A percentile compares a stretch with the other conserved stretches of the same genome.
phyloP scores from a whole-genome alignment of 2,888 invertebrate genomes.

The Drosophila hamatofila region DNA sequence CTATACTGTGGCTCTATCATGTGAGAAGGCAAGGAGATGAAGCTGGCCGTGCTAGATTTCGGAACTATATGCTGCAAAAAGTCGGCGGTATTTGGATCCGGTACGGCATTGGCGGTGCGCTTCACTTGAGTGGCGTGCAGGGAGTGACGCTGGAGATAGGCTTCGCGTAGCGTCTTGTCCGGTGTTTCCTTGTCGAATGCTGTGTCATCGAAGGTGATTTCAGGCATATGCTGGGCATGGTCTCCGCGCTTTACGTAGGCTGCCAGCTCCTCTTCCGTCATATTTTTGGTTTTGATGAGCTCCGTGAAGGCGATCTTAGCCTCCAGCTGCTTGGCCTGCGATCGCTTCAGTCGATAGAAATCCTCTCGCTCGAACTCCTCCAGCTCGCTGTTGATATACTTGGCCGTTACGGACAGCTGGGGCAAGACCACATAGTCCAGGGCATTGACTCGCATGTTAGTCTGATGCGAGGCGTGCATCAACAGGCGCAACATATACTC shows the following conservation, averaged over 20 bases:
- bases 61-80: conserved; percentile 18
- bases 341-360: conserved; percentile 80
- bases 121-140: not conserved
- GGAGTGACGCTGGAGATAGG: conserved; percentile 13
- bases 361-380: conserved; percentile 83
- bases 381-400: conserved; percentile 75
- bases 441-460: conserved; percentile 81
- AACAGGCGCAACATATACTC: conserved; percentile 65
- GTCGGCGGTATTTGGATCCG: not conserved
- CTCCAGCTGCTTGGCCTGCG: conserved; percentile 79
- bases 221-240: conserved; percentile 41
- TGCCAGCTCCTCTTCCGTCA: conserved; percentile 47
- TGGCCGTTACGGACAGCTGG: conserved; percentile 62
- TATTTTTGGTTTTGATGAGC: conserved; percentile 59
- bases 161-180: not conserved
- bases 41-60: conserved; percentile 19
- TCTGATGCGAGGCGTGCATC: conserved; percentile 58
- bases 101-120: not conserved
- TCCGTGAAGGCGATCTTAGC: conserved; percentile 72
- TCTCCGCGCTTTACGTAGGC: conserved; percentile 28
- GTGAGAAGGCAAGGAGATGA: not conserved
- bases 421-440: conserved; percentile 79
- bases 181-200: conserved; percentile 20
- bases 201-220: conserved; percentile 45
- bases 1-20: rapidly evolving